Conservation (phyloP, 2,888 invertebrate genomes). For the Homarus gammarus region DNA sequence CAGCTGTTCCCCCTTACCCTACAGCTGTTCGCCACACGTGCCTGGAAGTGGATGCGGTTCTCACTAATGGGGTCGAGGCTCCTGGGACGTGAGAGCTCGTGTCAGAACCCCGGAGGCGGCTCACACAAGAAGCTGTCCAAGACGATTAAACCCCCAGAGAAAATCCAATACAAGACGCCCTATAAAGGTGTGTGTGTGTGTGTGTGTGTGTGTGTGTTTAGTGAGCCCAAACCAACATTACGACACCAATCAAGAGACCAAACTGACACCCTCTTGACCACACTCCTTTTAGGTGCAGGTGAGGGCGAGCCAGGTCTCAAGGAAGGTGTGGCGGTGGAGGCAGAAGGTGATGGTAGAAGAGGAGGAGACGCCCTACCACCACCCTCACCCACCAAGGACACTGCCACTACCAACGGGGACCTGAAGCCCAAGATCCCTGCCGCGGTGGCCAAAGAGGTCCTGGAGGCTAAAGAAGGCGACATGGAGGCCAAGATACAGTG, state of each 20-base stretch:
- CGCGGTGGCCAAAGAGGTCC: not conserved
- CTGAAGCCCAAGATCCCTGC: no score
- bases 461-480: not conserved
- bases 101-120: conserved; percentile 21
- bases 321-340: conserved; percentile 17
- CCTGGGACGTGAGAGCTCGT: conserved; percentile 27
- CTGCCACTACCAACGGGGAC: not conserved
- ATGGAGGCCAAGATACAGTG: not conserved
- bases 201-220: not conserved
- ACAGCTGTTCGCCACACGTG: conserved; percentile 32
- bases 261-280: not conserved
- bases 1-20: no score
- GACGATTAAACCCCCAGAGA: conserved; percentile 20
- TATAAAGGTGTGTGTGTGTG: conserved; percentile 3
- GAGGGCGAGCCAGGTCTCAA: not conserved
- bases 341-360: conserved; percentile 12
- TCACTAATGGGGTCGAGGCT: conserved; percentile 24
- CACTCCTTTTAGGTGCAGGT: not conserved
- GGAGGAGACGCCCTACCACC: not conserved
- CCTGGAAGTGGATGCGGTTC: conserved; percentile 25
- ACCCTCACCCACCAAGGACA: not conserved
- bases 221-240: no score
- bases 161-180: conserved; percentile 15
- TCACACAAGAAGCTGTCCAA: conserved; percentile 27
- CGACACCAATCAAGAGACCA: not conserved